Conservation (phyloP, 2,888 invertebrate genomes). For the Melangyna quadrimaculata region DNA sequence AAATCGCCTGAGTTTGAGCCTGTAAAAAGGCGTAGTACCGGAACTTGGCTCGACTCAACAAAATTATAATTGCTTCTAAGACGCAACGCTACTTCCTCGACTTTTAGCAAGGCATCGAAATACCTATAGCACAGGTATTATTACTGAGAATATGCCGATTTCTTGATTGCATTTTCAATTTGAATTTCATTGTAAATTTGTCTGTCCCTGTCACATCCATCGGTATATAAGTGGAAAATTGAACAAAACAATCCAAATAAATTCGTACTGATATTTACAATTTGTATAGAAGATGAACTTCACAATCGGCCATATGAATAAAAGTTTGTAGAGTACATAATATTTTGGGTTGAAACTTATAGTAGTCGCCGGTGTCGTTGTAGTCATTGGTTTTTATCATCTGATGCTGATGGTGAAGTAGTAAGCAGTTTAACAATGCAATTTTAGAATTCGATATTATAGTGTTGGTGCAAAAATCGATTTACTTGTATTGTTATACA, state of each 20-base stretch:
- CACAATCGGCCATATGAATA: neutral
- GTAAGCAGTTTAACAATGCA: constrained; percentile 26
- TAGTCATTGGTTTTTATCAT: neutral
- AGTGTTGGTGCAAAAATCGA: constrained; percentile 33
- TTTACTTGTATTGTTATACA: constrained; percentile 31
- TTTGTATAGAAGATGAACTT: neutral
- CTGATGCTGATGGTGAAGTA: neutral
- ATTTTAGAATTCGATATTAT: constrained; percentile 30
- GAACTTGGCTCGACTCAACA: too few species aligned
- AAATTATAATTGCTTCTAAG: too few species aligned
- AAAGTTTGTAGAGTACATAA: neutral
- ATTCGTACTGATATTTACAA: constrained; percentile 19
- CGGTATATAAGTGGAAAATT: constrained; percentile 1
- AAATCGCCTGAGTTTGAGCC: too few species aligned
- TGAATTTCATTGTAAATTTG: constrained; percentile 43
- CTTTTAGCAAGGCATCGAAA: neutral
- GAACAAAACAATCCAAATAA: neutral
- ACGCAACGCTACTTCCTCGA: neutral
- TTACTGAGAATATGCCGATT: neutral
- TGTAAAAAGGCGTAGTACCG: too few species aligned
- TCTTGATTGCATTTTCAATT: constrained; percentile 58
- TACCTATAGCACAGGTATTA: neutral
- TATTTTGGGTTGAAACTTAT: neutral
- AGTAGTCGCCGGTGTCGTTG: neutral
- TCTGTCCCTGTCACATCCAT: constrained; percentile 2